Conservation (phyloP, 2,888 invertebrate genomes). For the Drosophila recens region DNA sequence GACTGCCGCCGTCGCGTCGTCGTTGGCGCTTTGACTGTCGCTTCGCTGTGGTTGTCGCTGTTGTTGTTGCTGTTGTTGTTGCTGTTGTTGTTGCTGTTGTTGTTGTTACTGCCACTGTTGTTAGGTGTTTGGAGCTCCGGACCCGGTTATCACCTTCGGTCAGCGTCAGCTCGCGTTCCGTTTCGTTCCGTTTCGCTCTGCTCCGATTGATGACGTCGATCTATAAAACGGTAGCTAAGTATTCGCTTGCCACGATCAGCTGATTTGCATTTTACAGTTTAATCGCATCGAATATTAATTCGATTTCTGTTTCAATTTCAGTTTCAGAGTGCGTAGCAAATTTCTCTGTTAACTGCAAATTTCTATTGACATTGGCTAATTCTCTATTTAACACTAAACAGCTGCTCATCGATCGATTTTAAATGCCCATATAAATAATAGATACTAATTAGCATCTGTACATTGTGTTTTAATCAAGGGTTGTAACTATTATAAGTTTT, state of each 20-base stretch:
- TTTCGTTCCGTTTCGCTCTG: constrained; percentile 43
- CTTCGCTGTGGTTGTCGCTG: constrained; percentile 10
- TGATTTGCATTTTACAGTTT: constrained; percentile 41
- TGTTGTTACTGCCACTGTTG: constrained; percentile 15
- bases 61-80: constrained; percentile 19
- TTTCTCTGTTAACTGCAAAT: constrained; percentile 6
- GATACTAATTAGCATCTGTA: background rate
- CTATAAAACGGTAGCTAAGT: constrained; percentile 30
- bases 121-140: constrained; percentile 43
- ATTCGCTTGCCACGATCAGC: constrained; percentile 48
- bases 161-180: constrained; percentile 23
- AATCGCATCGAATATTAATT: background rate
- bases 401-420: background rate
- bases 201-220: constrained; percentile 51
- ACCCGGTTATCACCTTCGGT: constrained; percentile 61
- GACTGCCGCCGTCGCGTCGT: constrained; percentile 59
- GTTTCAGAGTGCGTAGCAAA: background rate
- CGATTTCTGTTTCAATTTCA: background rate
- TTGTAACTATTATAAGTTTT: too few species aligned
- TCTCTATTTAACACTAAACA: background rate
- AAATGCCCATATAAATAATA: background rate
- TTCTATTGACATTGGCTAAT: background rate
- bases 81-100: constrained; percentile 15
- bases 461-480: background rate
- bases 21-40: constrained; percentile 20